Conservation (phyloP, 2,113 vertebrate genomes). For the Nansenia antarctica region DNA sequence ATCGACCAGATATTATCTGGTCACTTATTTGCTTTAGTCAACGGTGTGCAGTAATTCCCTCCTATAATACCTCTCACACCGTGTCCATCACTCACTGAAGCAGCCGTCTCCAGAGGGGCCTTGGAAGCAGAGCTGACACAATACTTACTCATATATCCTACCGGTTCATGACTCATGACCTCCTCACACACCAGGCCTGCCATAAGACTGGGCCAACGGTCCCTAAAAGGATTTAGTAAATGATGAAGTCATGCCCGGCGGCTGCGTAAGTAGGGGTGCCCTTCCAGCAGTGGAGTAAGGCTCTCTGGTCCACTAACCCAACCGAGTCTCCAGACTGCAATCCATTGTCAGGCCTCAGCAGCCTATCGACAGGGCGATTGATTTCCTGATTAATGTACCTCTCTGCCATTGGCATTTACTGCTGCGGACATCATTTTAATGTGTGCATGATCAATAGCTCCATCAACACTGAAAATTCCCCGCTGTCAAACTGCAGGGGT, state of each 20-base stretch:
- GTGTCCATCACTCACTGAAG: constrained; percentile 32
- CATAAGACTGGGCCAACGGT: constrained; percentile 31
- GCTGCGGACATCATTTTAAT: constrained; percentile 89
- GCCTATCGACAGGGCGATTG: constrained; percentile 80
- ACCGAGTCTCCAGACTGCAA: constrained; percentile 65
- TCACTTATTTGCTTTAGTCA: no score
- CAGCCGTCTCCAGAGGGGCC: constrained; percentile 23
- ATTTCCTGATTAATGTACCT: constrained; percentile 92
- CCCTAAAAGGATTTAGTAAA: constrained; percentile 55
- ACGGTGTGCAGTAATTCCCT: not conserved
- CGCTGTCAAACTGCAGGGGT: constrained; percentile 72
- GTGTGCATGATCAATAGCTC: constrained; percentile 86
- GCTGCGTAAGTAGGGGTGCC: constrained; percentile 18
- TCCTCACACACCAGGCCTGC: constrained; percentile 21
- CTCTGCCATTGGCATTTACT: constrained; percentile 79
- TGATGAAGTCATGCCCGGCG: constrained; percentile 50
- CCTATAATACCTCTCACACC: not conserved
- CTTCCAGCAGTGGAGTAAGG: constrained; percentile 27
- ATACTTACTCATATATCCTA: constrained; percentile 38
- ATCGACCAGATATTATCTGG: no score
- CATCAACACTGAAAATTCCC: constrained; percentile 82
- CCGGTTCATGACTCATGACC: constrained; percentile 48
- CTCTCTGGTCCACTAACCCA: constrained; percentile 56
- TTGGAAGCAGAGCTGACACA: constrained; percentile 33
- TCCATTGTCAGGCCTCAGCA: constrained; percentile 74